These are phyloP conservation scores for Oreortyx pictus DNA, from an alignment of 2,797 vertebrate species.

Conservation along the genomic window DNA sequence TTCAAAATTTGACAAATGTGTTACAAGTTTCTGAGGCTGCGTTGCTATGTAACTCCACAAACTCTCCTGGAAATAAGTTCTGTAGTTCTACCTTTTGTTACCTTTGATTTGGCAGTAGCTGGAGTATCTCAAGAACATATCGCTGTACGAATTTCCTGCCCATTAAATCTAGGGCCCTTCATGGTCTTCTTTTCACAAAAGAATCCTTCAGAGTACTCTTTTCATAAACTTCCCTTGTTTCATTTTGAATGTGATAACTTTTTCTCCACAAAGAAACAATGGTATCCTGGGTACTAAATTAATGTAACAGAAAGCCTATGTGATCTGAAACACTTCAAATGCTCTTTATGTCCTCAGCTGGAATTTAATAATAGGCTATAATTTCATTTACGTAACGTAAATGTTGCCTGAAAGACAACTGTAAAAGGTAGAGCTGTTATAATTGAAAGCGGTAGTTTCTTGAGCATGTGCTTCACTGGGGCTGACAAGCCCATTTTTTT, in stretches of 20 bases:
- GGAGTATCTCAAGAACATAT: not conserved
- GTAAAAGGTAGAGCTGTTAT: not conserved
- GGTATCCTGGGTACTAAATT: not conserved
- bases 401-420: not conserved
- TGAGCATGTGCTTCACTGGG: not conserved
- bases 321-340: not conserved
- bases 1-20: not conserved
- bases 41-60: not conserved
- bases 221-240: not conserved
- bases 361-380: not conserved
- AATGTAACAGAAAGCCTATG: not conserved
- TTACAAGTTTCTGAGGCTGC: not conserved
- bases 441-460: not conserved
- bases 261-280: not conserved
- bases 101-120: not conserved
- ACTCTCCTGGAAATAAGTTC: not conserved
- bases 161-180: not conserved
- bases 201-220: not conserved
- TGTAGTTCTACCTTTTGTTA: not conserved
- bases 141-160: not conserved
- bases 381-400: conserved; percentile 9
- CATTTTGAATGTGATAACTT: not conserved
- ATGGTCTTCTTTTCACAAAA: not conserved
- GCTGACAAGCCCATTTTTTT: not conserved
- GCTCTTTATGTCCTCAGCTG: not conserved